phyloP scores from a whole-genome alignment of 2,113 vertebrate genomes.

The Panurus biarmicus region DNA sequence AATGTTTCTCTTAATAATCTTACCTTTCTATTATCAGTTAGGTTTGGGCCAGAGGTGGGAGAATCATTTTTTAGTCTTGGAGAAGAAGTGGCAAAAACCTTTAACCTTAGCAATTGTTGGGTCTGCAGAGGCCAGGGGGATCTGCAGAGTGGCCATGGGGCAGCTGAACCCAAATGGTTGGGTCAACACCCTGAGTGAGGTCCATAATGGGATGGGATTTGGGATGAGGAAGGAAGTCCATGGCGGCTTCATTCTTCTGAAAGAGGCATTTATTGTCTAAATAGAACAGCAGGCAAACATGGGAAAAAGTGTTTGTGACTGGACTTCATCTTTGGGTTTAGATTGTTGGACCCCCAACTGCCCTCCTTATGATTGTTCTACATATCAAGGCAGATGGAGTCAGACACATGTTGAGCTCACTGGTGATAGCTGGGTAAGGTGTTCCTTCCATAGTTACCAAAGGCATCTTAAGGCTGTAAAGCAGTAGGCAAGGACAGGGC shows the following conservation, averaged over 20 bases:
- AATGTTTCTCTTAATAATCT: neutral
- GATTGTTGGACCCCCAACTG: neutral
- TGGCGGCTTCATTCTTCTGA: neutral
- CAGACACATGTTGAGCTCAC: neutral
- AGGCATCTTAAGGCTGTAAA: neutral
- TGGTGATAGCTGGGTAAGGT: neutral
- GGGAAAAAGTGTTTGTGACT: neutral
- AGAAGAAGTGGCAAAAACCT: neutral
- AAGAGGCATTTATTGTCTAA: neutral
- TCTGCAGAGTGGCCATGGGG: neutral
- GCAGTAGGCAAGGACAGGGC: neutral
- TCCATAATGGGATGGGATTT: neutral
- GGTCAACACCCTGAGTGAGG: neutral
- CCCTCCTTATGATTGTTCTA: neutral
- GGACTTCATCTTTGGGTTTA: neutral
- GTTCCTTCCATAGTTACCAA: neutral
- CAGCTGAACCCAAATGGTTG: neutral
- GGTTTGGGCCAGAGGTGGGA: neutral
- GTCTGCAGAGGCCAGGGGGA: neutral
- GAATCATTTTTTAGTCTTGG: neutral
- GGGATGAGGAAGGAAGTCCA: neutral
- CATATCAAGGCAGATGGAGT: neutral
- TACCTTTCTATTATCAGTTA: neutral
- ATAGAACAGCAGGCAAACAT: neutral
- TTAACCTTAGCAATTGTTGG: neutral